Base-by-base conservation (phyloP, 2,113 vertebrate species). In the Colinus virginianus region DNA sequence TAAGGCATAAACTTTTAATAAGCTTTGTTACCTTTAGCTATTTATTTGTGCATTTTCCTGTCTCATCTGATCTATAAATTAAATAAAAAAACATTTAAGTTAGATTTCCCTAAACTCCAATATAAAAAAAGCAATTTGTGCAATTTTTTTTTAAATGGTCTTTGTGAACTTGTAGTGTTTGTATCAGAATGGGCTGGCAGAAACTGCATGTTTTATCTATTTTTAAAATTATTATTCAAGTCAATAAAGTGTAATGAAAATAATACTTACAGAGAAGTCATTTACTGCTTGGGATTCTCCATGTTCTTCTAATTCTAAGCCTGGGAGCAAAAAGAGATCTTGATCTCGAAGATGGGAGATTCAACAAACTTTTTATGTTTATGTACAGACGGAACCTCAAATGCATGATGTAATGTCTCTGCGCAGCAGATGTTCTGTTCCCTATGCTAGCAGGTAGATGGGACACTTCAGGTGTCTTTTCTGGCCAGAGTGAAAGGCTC, bases 1-100 rank as follows among this genome's bases (percentile, higher is more conserved):
- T 3, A 72, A 32, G 13, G 14, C 26, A 87, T 94, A 81, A 40
- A 68, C 71, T 91, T 93, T 94, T 96, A 94, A 96, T 92, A 83
- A 90, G 26, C 53, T 77, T 93, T 92, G 17, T 32, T 85, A 84
- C 55, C 30, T 68, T 84, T 76, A 77, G 6, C 17, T 43, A 10
- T 75, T 80, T 90, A 72, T 77, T 88, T 84, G 63, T 79, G 26
- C n/a, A 46, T 90, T 94, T 88, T 88, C 43, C 11, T 61, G 2
- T 78, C 46, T 78, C 53, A 32, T 26, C 25, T 81, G 49, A 81
- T 61, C 79, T 86, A 79, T 61, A 93, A 94, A 90, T 89, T 76
- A 36, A 74, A 76, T 28, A 1, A 56, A 69, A 56, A 10, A 4
- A 20, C 16, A 8, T 15, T 70, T 74, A 86, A 61, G 61, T 90